phyloP scores from a whole-genome alignment of 2,113 vertebrate species.

The Illadopsis cleaveri region DNA sequence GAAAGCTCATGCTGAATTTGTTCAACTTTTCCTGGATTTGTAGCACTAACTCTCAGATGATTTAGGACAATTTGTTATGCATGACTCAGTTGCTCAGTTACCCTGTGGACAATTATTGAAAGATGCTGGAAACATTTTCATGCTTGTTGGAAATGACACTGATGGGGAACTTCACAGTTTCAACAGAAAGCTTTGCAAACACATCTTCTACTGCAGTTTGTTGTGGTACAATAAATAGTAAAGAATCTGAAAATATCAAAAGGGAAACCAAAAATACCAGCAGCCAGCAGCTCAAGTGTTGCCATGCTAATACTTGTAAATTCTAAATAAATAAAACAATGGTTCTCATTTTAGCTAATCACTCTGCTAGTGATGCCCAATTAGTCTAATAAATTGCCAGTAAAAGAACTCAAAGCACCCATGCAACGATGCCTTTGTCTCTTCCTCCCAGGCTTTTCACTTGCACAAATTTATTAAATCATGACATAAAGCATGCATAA shows the following conservation, averaged over 20 bases:
- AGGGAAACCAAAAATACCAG: not conserved
- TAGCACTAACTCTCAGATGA: not conserved
- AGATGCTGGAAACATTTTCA: not conserved
- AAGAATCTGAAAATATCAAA: not conserved
- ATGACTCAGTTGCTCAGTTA: not conserved
- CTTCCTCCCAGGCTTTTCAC: not conserved
- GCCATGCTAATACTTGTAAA: not conserved
- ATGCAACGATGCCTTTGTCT: not conserved
- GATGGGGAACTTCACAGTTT: not conserved
- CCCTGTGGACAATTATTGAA: not conserved
- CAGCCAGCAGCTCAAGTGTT: not conserved
- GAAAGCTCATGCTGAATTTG: not conserved
- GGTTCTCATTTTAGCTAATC: slow-evolving; percentile 18
- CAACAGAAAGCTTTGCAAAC: not conserved
- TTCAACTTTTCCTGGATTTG: not conserved
- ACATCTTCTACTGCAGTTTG: not conserved
- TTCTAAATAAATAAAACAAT: not conserved
- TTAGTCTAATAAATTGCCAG: slow-evolving; percentile 42
- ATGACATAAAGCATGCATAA: not conserved
- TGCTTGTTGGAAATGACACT: not conserved
- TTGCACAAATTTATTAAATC: not conserved
- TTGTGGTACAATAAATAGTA: not conserved
- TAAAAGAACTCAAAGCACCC: not conserved
- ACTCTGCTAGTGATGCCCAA: not conserved
- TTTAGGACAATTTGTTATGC: not conserved